Percentiles rank a stretch among this genome's conserved stretches.
These are phyloP conservation scores for Mnemiopsis leidyi DNA, from an alignment of 37 sponge, comb jelly and placozoan genomes.

Conservation along the genomic window DNA sequence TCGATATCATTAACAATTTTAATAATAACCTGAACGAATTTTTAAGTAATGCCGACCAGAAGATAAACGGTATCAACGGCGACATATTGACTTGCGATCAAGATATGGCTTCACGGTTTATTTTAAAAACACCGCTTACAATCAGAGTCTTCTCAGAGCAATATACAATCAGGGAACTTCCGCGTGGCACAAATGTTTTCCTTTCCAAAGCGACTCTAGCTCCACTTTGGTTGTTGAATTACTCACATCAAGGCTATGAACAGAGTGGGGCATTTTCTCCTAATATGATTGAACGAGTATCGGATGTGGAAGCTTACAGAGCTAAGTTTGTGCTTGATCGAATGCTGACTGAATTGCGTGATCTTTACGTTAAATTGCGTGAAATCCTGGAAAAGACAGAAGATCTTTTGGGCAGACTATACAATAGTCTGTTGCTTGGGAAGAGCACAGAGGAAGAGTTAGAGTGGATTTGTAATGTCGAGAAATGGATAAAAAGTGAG, in stretches of 20 bases:
- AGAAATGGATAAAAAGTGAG: background rate
- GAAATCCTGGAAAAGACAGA: background rate
- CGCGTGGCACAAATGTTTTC: background rate
- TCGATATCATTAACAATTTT: background rate
- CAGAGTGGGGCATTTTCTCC: background rate
- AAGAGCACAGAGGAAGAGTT: background rate
- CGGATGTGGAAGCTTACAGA: background rate
- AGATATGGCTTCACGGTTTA: background rate
- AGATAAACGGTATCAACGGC: background rate
- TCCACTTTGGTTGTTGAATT: background rate
- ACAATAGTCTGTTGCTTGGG: background rate
- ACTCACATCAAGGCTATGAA: background rate
- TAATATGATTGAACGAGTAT: background rate
- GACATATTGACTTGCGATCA: background rate
- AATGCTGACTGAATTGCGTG: background rate
- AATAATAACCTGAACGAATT: background rate
- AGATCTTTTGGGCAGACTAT: background rate
- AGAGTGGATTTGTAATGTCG: slow-evolving; percentile 4
- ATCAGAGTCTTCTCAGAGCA: background rate
- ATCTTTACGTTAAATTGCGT: background rate
- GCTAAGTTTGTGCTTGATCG: background rate
- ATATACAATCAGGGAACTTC: background rate
- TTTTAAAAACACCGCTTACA: background rate
- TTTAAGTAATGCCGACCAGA: background rate
- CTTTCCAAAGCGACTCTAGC: background rate